Conservation (phyloP, 1,140 invertebrate species). For the Atta colombica region DNA sequence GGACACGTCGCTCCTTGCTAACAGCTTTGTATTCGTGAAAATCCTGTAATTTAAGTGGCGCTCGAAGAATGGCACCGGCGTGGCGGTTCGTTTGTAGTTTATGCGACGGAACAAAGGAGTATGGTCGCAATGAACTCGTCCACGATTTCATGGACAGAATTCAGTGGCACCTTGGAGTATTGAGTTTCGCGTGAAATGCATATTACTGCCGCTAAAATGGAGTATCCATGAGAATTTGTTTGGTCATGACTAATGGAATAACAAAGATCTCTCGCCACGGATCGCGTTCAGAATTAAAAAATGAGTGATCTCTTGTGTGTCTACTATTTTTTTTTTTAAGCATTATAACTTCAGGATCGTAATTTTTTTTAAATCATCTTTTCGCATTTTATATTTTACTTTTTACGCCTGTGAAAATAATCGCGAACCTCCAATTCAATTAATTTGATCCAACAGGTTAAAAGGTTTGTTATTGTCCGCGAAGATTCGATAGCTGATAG, state of each 20-base stretch:
- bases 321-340: neutral
- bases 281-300: neutral
- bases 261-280: neutral
- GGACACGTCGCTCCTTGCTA: constrained; percentile 33
- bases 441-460: constrained; percentile 46
- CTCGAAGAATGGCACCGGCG: constrained; percentile 12
- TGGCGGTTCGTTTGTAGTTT: constrained; percentile 27
- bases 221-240: neutral
- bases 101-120: neutral
- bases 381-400: too few relatives aligned
- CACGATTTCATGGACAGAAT: constrained; percentile 9
- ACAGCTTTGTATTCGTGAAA: constrained; percentile 35
- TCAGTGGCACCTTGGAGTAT: neutral
- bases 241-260: neutral
- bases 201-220: neutral
- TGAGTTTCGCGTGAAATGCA: neutral
- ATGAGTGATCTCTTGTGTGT: neutral
- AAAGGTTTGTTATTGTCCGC: constrained; percentile 45
- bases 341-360: neutral
- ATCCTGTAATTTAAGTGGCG: constrained; percentile 48
- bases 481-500: constrained; percentile 11
- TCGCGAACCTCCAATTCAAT: constrained; percentile 21
- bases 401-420: constrained; percentile 18
- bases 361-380: neutral
- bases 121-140: constrained; percentile 6